These are phyloP conservation scores for Erithacus rubecula DNA, from an alignment of 2,797 vertebrate species.

Conservation along the genomic window DNA sequence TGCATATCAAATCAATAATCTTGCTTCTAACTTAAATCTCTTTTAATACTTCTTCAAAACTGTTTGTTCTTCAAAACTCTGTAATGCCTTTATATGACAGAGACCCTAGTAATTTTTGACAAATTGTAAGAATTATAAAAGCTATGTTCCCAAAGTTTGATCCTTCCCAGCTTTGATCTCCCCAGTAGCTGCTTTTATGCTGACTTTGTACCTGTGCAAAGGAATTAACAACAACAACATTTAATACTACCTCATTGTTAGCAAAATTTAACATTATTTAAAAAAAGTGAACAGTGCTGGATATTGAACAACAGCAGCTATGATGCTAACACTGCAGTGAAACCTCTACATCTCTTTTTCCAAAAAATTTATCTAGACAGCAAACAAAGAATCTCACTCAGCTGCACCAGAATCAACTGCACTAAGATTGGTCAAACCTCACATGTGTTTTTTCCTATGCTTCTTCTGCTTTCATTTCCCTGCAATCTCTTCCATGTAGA, in stretches of 20 bases:
- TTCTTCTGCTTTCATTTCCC: background rate
- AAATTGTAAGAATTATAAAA: constrained; percentile 50
- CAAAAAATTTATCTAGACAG: background rate
- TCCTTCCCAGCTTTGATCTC: constrained; percentile 37
- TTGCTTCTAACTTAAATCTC: background rate
- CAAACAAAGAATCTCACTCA: background rate
- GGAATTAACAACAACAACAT: constrained; percentile 33
- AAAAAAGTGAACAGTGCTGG: background rate
- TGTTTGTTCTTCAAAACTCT: background rate
- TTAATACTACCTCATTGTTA: background rate
- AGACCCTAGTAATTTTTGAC: background rate
- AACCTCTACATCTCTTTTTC: background rate
- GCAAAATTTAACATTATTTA: background rate
- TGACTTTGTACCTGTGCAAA: background rate
- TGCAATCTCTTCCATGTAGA: background rate
- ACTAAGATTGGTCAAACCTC: background rate
- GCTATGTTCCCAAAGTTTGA: constrained; percentile 33
- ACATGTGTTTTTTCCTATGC: background rate
- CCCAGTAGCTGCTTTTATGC: constrained; percentile 21
- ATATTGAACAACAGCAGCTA: background rate
- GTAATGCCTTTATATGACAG: background rate
- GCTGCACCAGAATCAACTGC: background rate
- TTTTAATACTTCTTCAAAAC: constrained; percentile 17
- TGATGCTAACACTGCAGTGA: background rate
- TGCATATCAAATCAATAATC: background rate